Evolutionary conservation across 2,888 invertebrate genomes (phyloP).

Genomic region (Sipha maydis): DNA sequence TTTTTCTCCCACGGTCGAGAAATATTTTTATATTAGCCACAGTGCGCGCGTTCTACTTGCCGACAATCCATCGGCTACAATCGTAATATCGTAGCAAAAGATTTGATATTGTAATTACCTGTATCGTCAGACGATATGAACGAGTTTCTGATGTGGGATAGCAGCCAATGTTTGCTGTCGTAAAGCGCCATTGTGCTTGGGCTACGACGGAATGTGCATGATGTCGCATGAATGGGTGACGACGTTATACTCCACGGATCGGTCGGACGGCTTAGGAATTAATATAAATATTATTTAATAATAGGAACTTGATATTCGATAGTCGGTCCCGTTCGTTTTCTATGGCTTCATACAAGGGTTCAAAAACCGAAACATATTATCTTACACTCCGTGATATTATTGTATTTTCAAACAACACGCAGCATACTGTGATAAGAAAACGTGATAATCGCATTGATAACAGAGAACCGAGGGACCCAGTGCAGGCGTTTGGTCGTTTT

Average conservation of each 20-base stretch:
- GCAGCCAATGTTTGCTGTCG: slow-evolving; percentile 91
- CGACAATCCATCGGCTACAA: no score
- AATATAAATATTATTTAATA: no score
- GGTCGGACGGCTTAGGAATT: no score
- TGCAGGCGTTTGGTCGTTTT: slow-evolving; percentile 45
- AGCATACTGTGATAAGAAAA: slow-evolving; percentile 12
- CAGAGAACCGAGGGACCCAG: slow-evolving; percentile 11
- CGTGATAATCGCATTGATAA: slow-evolving; percentile 32
- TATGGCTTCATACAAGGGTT: not conserved
- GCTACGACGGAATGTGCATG: not conserved
- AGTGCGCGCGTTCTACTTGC: no score
- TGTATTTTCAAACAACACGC: no score
- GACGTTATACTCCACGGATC: no score
- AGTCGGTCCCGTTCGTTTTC: not conserved
- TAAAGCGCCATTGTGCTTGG: slow-evolving; percentile 85
- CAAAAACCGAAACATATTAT: not conserved
- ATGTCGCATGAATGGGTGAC: no score
- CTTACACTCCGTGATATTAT: not conserved
- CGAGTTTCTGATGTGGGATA: slow-evolving; percentile 92
- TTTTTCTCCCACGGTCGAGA: not conserved
- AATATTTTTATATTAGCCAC: no score
- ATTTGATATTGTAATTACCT: slow-evolving; percentile 68
- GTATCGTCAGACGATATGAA: slow-evolving; percentile 96
- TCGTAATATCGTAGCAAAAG: no score
- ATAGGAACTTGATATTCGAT: not conserved